A percentile compares a stretch with the other conserved stretches of the same genome.
Conservation (phyloP, 2,888 invertebrate genomes). For the Rutpela maculata region DNA sequence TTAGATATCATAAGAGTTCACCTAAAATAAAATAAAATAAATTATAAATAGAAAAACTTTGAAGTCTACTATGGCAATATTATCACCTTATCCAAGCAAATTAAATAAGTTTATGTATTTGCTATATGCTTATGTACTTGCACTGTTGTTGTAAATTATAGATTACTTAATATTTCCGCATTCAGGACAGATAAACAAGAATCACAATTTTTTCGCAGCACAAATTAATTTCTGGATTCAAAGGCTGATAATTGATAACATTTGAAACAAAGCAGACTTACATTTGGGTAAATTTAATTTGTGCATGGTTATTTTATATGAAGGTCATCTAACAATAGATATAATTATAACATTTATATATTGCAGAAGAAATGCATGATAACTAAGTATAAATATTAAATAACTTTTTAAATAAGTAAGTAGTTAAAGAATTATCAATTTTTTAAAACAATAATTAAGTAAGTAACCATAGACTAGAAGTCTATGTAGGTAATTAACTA, state of each 20-base stretch:
- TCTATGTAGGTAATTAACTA: too few relatives aligned
- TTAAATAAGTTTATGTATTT: too few relatives aligned
- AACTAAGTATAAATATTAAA: too few relatives aligned
- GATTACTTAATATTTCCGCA: slow-evolving; percentile 14
- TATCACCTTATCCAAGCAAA: not conserved
- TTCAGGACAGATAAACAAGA: not conserved
- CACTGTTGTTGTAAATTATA: not conserved
- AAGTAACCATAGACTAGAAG: too few relatives aligned
- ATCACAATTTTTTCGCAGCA: not conserved
- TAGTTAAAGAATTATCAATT: too few relatives aligned
- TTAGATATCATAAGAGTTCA: not conserved
- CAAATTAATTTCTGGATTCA: not conserved
- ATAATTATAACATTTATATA: not conserved
- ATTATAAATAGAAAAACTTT: not conserved
- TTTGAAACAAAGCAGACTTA: slow-evolving; percentile 19
- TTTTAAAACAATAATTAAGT: too few relatives aligned
- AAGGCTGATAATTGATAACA: slow-evolving; percentile 4
- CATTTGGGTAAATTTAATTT: not conserved
- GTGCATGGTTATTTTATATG: not conserved
- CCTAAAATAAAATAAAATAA: too few relatives aligned
- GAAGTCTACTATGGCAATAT: not conserved
- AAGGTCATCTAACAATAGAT: slow-evolving; percentile 27
- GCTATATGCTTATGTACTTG: too few relatives aligned
- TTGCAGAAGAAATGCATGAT: not conserved
- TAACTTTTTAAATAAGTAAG: too few relatives aligned